phyloP scores from a whole-genome alignment of 2,797 vertebrate species.

The Karalla daura region DNA sequence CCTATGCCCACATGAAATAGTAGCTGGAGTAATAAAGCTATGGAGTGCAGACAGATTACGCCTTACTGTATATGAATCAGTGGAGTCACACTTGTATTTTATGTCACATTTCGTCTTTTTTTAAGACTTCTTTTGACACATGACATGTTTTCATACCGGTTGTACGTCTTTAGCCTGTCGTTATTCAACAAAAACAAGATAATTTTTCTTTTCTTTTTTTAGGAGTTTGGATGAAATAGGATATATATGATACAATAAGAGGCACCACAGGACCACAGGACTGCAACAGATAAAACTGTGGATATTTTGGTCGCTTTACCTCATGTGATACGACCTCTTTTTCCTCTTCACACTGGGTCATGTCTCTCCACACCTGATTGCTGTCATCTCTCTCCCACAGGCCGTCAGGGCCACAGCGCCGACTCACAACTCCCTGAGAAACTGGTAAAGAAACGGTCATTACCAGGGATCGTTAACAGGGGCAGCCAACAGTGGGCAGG shows the following conservation, averaged over 20 bases:
- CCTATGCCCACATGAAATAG: too few species aligned
- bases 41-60: too few species aligned
- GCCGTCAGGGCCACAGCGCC: conserved; percentile 77
- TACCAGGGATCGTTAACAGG: background rate
- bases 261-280: accelerated
- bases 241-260: background rate
- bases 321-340: conserved; percentile 76
- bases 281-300: background rate
- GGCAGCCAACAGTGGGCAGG: background rate
- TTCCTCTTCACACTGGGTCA: conserved; percentile 85
- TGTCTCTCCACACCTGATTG: conserved; percentile 86
- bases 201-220: too few species aligned
- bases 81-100: too few species aligned
- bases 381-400: conserved; percentile 79
- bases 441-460: conserved; percentile 67
- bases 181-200: too few species aligned
- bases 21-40: too few species aligned
- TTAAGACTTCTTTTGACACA: too few species aligned
- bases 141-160: too few species aligned
- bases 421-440: conserved; percentile 80
- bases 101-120: too few species aligned
- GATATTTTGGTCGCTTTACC: conserved; percentile 63
- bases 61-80: too few species aligned
- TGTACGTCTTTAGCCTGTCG: too few species aligned
- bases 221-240: too few species aligned